A percentile compares a stretch with the other conserved stretches of the same genome.
phyloP scores from a whole-genome alignment of 2,113 vertebrate species.

The Gavialis gangeticus region DNA sequence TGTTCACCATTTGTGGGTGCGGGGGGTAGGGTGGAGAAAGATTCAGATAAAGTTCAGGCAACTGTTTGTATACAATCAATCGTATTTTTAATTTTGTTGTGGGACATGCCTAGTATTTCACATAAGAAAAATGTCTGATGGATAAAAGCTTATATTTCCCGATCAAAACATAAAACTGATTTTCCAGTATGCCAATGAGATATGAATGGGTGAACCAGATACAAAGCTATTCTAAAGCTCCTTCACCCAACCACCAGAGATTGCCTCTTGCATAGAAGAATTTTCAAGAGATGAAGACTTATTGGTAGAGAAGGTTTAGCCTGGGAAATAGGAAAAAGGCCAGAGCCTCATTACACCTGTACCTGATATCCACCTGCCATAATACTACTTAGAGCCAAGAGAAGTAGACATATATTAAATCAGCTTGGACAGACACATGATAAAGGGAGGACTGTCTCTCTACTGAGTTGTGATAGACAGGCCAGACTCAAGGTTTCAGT shows the following conservation, averaged over 20 bases:
- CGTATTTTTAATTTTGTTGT: not conserved
- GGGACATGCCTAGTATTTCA: not conserved
- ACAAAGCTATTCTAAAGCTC: not conserved
- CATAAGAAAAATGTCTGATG: not conserved
- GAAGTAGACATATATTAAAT: not conserved
- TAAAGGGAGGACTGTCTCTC: not conserved
- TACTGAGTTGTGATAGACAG: not conserved
- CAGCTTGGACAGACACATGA: not conserved
- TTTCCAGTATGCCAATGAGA: not conserved
- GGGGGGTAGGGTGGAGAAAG: not conserved
- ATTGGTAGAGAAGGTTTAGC: not conserved
- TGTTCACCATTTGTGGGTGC: not conserved
- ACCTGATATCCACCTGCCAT: conserved; percentile 41
- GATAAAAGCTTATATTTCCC: not conserved
- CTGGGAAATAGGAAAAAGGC: not conserved
- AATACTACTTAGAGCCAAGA: conserved; percentile 8
- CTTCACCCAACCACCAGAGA: not conserved
- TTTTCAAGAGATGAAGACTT: not conserved
- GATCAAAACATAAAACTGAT: not conserved
- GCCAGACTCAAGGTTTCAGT: conserved; percentile 25
- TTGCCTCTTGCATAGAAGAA: not conserved
- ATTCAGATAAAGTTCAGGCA: not conserved
- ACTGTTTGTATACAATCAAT: not conserved
- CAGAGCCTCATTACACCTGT: not conserved
- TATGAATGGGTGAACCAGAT: not conserved